A percentile compares a stretch with the other conserved stretches of the same genome.
These are phyloP conservation scores for Poeciliopsis retropinna DNA, from an alignment of 2,113 vertebrate genomes.

Conservation along the genomic window DNA sequence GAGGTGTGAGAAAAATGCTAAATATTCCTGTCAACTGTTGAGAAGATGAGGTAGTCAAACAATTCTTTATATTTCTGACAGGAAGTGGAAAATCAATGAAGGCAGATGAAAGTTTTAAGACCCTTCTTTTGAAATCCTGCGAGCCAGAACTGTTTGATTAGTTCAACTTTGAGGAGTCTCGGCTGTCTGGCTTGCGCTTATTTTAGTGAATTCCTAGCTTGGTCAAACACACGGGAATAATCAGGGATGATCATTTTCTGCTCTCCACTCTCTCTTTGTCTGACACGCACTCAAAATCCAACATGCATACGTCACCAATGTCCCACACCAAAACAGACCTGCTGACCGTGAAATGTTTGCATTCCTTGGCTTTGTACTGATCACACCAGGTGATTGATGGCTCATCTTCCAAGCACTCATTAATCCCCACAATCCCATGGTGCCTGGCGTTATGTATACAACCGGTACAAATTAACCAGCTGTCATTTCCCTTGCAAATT, in stretches of 20 bases:
- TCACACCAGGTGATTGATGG: constrained; percentile 45
- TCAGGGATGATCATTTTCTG: constrained; percentile 51
- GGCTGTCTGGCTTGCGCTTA: constrained; percentile 42
- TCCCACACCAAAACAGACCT: constrained; percentile 11
- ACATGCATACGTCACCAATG: constrained; percentile 34
- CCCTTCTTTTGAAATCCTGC: constrained; percentile 2
- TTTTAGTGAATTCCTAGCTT: constrained; percentile 50
- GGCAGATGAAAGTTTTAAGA: constrained; percentile 13
- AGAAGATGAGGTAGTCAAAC: constrained; percentile 12
- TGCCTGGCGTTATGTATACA: constrained; percentile 53
- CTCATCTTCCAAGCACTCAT: constrained; percentile 29
- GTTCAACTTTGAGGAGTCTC: constrained; percentile 28
- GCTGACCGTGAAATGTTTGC: constrained; percentile 26
- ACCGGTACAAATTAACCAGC: constrained; percentile 53
- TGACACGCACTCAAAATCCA: background rate
- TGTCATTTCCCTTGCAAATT: constrained; percentile 40
- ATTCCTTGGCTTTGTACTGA: constrained; percentile 42
- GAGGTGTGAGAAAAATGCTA: constrained; percentile 54
- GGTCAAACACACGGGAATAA: constrained; percentile 69
- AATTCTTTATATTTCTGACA: constrained; percentile 17
- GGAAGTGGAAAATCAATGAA: constrained; percentile 5
- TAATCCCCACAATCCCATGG: constrained; percentile 37
- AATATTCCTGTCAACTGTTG: constrained; percentile 35
- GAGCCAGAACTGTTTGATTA: constrained; percentile 45
- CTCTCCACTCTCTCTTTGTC: constrained; percentile 10